A percentile compares a stretch with the other conserved stretches of the same genome.
phyloP scores from a whole-genome alignment of 2,888 invertebrate species.

The Orthosia cruda region DNA sequence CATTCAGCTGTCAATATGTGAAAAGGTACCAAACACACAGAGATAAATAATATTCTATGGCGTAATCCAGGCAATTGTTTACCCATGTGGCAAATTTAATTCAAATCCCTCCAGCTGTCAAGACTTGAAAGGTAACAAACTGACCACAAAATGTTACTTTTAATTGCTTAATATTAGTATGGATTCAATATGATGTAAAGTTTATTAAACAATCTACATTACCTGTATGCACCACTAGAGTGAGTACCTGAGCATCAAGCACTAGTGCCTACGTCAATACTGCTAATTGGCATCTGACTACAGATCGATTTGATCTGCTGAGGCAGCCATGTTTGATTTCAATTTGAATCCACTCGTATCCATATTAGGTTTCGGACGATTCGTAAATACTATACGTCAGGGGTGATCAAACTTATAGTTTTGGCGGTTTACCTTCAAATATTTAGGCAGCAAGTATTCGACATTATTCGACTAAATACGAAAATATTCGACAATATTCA shows the following conservation, averaged over 20 bases:
- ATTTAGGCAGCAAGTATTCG: neutral
- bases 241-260: conserved; percentile 66
- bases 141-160: neutral
- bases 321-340: conserved; percentile 71
- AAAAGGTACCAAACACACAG: no score
- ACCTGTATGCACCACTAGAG: conserved; percentile 54
- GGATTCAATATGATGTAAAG: conserved; percentile 36
- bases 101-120: no score
- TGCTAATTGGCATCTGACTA: conserved; percentile 76
- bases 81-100: no score
- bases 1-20: no score
- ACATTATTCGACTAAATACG: no score
- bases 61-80: no score
- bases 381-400: conserved; percentile 23
- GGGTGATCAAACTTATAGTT: neutral
- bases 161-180: neutral
- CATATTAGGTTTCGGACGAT: conserved; percentile 49
- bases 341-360: conserved; percentile 69
- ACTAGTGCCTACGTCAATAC: conserved; percentile 70
- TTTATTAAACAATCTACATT: conserved; percentile 50
- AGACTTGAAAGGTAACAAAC: no score
- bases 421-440: neutral
- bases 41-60: no score
- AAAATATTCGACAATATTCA: no score
- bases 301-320: conserved; percentile 71